phyloP scores from a whole-genome alignment of 64 coral and sea anemone genomes.

The Catalaphyllia jardinei region DNA sequence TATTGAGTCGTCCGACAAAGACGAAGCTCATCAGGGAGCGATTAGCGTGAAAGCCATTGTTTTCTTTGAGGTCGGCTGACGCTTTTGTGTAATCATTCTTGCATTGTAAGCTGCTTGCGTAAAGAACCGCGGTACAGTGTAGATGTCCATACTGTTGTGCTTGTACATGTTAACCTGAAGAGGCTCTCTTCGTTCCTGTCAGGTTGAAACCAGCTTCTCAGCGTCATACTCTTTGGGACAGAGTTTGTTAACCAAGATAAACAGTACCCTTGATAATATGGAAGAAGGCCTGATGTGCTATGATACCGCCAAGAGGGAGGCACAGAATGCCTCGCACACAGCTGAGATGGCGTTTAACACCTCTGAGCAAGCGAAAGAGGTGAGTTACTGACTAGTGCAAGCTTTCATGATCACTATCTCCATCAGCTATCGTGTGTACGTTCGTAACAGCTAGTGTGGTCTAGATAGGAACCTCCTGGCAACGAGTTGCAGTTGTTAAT shows the following conservation, averaged over 20 bases:
- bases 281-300: constrained; percentile 79
- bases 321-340: constrained; percentile 56
- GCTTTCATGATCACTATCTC: not conserved
- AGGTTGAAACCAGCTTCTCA: constrained; percentile 73
- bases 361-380: constrained; percentile 59
- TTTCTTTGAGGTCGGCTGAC: not conserved
- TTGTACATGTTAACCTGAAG: not conserved
- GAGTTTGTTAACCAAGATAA: constrained; percentile 60
- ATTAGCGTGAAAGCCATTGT: not conserved
- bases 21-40: not conserved
- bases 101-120: not conserved
- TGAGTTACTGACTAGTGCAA: not conserved
- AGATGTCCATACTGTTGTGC: not conserved
- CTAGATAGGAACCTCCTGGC: no score
- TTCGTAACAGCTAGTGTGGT: no score
- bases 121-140: not conserved
- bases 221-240: constrained; percentile 49
- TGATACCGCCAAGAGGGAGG: constrained; percentile 55
- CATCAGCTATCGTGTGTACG: not conserved
- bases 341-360: constrained; percentile 74
- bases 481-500: no score
- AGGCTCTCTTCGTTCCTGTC: not conserved
- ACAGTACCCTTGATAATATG: constrained; percentile 61
- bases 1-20: not conserved
- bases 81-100: not conserved